These are phyloP conservation scores for Eudyptes chrysolophus DNA, from an alignment of 2,113 vertebrate species.

Conservation along the genomic window DNA sequence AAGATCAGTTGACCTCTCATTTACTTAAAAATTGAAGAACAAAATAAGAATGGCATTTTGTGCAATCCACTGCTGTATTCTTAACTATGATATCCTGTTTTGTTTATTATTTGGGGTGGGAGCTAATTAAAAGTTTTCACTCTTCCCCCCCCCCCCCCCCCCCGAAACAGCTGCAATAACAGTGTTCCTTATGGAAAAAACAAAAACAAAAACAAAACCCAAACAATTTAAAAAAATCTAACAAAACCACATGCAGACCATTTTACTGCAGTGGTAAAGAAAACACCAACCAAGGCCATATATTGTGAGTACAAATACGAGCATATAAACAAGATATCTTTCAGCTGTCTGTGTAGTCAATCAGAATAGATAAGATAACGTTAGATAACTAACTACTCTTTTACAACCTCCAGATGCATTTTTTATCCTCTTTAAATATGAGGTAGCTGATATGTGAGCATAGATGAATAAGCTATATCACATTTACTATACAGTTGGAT, in stretches of 20 bases:
- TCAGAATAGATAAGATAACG: not conserved
- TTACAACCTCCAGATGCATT: not conserved
- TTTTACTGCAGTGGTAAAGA: not conserved
- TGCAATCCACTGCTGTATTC: not conserved
- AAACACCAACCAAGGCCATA: not conserved
- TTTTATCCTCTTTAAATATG: not conserved
- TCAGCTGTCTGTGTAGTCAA: not conserved
- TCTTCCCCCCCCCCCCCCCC: accelerated
- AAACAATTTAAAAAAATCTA: not conserved
- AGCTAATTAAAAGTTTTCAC: not conserved
- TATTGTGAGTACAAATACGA: not conserved
- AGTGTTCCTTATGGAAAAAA: not conserved
- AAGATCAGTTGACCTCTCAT: not conserved
- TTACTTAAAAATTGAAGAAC: not conserved
- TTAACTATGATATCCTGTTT: not conserved
- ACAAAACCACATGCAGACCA: not conserved
- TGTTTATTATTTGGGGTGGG: not conserved
- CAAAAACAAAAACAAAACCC: too few relatives aligned
- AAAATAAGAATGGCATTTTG: accelerated
- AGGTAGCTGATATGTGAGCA: not conserved
- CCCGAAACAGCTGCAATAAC: not conserved
- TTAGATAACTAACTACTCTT: not conserved
- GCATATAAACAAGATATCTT: not conserved
- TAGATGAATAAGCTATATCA: not conserved
- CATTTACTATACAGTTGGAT: not conserved